Evolutionary conservation across 2,888 invertebrate genomes (phyloP), one percentile per base, ranked within the genome.

Genomic region (Gari tellinella): DNA sequence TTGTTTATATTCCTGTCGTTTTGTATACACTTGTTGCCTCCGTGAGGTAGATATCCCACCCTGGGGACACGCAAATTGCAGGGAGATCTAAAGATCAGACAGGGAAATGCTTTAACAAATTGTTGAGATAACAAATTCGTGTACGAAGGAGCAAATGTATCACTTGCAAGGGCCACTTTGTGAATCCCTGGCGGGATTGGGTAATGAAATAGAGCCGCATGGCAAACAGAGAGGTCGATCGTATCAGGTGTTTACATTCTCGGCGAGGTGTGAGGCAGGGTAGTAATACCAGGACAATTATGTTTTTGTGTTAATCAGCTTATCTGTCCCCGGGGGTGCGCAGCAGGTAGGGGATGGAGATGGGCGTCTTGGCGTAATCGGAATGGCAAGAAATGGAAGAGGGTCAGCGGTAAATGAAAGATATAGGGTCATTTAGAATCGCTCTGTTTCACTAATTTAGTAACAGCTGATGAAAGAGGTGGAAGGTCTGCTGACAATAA

Each of bases 1-100:
- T 73, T 73, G 73, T 73, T 73, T 78, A 73, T 66, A 61, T 70
- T 64, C 31, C 63, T 78, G 66, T 65, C 77, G 66, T 65, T 69
- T 45, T 65, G 77, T 72, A 37, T 68, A 56, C 62, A 53, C 57
- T 64, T 64, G 51, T 65, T 52, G 53, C n/a, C 31, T 37, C 26
- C 26, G 49, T 12, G 52, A 51, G 40, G 58, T 56, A 17, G 51
- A 64, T 60, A 55, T 60, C 38, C 23, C 15, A 55, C 70, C 64
- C 60, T 17, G n/a, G 70, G 64, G 70, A 65, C 37, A n/a, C 26
- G 14, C 25, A 25, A 40, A 51, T 56, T 51, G 40, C 37, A 57
- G 8, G 49, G 56, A 53, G 52, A 65, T 65, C 49, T 57, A 38
- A n/a, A 31, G 45, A 58, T 57, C 57, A 65, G 40, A 31, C 40